These are phyloP conservation scores for Drosophila pachea DNA, from an alignment of 1,140 invertebrate genomes.

Conservation along the genomic window DNA sequence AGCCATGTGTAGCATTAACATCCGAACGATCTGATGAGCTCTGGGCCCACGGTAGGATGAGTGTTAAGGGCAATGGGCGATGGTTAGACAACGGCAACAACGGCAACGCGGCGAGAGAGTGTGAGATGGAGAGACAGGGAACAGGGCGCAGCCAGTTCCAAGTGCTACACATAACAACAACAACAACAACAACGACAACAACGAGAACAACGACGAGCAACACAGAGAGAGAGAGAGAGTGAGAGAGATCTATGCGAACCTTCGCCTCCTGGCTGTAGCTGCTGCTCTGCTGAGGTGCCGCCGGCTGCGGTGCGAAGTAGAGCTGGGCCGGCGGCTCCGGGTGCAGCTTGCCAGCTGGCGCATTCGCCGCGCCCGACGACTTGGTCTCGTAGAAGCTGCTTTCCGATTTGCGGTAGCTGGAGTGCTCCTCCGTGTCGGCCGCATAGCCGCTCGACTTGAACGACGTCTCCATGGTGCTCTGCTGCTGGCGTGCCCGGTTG, in stretches of 20 bases:
- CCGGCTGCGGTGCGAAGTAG: constrained; percentile 44
- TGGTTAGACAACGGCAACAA: constrained; percentile 29
- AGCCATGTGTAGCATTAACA: no score
- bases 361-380: constrained; percentile 35
- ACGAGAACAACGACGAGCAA: constrained; percentile 55
- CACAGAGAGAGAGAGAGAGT: not conserved
- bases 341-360: constrained; percentile 31
- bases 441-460: constrained; percentile 84
- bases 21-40: not conserved
- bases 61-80: constrained; percentile 21
- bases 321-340: constrained; percentile 55
- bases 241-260: constrained; percentile 64
- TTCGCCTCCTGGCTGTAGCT: constrained; percentile 71
- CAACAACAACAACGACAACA: constrained; percentile 41
- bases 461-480: constrained; percentile 47
- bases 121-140: constrained; percentile 6
- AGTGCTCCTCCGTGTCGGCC: constrained; percentile 85
- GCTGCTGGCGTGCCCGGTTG: constrained; percentile 81
- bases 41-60: not conserved
- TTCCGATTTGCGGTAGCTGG: constrained; percentile 75
- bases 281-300: constrained; percentile 27
- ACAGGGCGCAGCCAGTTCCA: constrained; percentile 23
- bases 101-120: constrained; percentile 1
- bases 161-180: constrained; percentile 62
- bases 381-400: constrained; percentile 63